Conservation (phyloP, 2,113 vertebrate species). For the Leptobrachium ailaonicum region DNA sequence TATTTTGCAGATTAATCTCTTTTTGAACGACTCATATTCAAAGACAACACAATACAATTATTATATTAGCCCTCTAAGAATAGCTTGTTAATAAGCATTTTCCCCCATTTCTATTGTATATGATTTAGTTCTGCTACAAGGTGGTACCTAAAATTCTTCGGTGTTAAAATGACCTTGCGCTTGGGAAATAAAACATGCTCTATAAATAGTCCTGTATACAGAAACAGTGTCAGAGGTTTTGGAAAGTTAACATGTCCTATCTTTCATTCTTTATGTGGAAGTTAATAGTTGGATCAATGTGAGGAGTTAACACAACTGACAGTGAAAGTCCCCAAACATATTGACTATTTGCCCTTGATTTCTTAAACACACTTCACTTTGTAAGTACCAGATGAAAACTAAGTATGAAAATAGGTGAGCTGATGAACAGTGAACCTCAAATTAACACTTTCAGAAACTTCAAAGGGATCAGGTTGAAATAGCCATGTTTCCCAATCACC, state of each 20-base stretch:
- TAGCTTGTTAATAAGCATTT: too few species aligned
- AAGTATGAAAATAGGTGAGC: neutral
- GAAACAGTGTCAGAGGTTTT: neutral
- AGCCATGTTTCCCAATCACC: too few species aligned
- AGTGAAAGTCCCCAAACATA: rapidly evolving
- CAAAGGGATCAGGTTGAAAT: too few species aligned
- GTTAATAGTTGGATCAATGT: neutral
- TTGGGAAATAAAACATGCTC: neutral
- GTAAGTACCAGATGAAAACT: slow-evolving; percentile 26
- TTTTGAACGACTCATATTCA: too few species aligned
- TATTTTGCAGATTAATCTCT: too few species aligned
- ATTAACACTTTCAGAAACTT: neutral
- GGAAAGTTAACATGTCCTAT: neutral
- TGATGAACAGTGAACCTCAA: slow-evolving; percentile 1
- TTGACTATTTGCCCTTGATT: slow-evolving; percentile 37
- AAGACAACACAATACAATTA: too few species aligned
- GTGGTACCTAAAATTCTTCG: neutral
- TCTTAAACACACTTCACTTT: neutral
- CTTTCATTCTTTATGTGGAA: neutral
- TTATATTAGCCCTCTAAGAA: too few species aligned
- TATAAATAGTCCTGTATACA: slow-evolving; percentile 7
- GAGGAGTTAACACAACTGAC: neutral
- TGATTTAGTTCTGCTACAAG: neutral
- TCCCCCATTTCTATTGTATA: too few species aligned
- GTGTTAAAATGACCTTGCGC: neutral